Evolutionary conservation across 2,888 invertebrate genomes (phyloP), one percentile per base, ranked within the genome.

Genomic region (Liodrosophila aerea): DNA sequence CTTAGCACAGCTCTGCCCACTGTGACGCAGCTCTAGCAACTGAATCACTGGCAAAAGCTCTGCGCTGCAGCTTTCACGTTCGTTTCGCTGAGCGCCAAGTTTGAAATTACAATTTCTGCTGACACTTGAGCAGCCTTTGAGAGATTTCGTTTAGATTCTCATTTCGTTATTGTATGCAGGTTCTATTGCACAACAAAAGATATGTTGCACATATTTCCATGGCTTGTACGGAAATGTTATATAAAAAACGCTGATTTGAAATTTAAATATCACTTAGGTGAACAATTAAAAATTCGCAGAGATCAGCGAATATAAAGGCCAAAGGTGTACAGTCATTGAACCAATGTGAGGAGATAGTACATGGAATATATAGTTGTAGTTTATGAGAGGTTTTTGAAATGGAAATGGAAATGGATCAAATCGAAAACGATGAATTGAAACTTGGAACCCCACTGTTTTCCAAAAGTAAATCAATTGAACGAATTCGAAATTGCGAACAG

Each of bases 1-100:
- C 69, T 61, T 81, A 76, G 36, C 59, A 45, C 62, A 69, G 47
- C 50, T 36, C 7, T 5, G 5, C 30, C 22, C 22, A 9, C 29
- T 22, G 22, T 22, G n/a, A 2, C 12, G 46, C 73, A 62, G 31
- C 51, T 22, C 22, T 5, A 22, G 22, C 22, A n/a, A n/a, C n/a
- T n/a, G n/a, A n/a, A n/a, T n/a, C n/a, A n/a, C n/a, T n/a, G n/a
- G n/a, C n/a, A 22, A 22, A 22, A 22, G 22, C 22, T 22, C 22
- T 22, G 2, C 5, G 22, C 5, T 22, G 5, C 3, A 22, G 22
- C 22, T 22, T 47, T 7, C n/a, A 5, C 7, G 2, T 9, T 8
- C 7, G 5, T 27, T 58, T 40, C 62, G 62, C 74, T 65, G 33
- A 15, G 51, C 64, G 60, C 34, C 18, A 41, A 59, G 15, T 46